Base-by-base conservation (phyloP, 2,888 invertebrate genomes). In the Sclerodermus sp. region DNA sequence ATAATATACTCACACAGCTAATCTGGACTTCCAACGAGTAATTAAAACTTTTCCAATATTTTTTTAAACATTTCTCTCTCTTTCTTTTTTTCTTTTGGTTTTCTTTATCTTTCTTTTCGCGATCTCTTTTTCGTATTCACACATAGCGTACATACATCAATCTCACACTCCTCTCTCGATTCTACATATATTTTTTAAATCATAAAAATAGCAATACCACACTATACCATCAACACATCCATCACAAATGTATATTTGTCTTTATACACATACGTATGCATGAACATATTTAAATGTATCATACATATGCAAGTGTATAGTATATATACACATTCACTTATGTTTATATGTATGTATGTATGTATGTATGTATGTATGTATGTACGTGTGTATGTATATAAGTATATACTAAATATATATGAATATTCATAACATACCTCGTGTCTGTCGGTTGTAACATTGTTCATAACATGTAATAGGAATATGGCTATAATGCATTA, bases 401-500 rank as follows among this genome's bases (percentile, higher is more conserved):
- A 52, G 32, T 41, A 29, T 44, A 45, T 46, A 49, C 44, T 51
- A 55, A 51, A 46, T 51, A 51, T 51, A 49, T 58, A 60, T 52
- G 53, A 55, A 57, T 62, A 53, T 62, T 45, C 55, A 51, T 57
- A 60, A 58, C 51, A 47, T 60, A 55, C 42, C 45, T 56, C 43
- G 38, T 54, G 43, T 51, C 38, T 44, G 18, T 41, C 45, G 54
- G 52, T 57, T 52, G 51, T 45, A 61, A 63, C 63, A 60, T 46
- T 51, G 45, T 12, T 51, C 18, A 41, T 42, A 46, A 46, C 40
- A 46, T 54, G 53, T 61, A 56, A 51, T 61, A 52, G 55, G 59
- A n/a, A 13, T 61, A 59, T 53, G 59, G 53, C 57, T 59, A 59
- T 55, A 59, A 59, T 59, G 59, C 52, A 55, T 59, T 46, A 57